Evolutionary conservation across 2,113 vertebrate species (phyloP), one percentile per base, ranked within the genome.

Genomic region (Athene cunicularia): DNA sequence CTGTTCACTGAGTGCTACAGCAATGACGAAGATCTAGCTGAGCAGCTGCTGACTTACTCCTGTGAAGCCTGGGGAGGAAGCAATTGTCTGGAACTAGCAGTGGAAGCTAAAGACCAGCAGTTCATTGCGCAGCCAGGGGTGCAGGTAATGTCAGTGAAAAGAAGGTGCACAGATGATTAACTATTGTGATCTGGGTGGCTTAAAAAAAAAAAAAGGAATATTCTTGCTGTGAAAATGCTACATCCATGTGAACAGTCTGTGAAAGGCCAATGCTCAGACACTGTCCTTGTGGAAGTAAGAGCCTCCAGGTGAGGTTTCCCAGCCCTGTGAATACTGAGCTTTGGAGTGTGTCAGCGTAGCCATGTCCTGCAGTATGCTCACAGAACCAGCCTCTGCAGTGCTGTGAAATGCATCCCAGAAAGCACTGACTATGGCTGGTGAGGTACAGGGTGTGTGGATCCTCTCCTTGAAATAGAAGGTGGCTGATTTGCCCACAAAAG

Each of bases 121-220:
- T 99, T 99, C 83, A 98, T 99, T 26, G 99, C 99, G 26, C 99
- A 99, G 91, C 98, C 99, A 4, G 99, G 99, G 9, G 99, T 99
- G 80, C 99, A 99, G 99, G 99, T 99, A 97, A 96, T 45, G 45
- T 23, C 90, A 39, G 5, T 14, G 63, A 49, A 27, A 68, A 53
- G 32, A 6, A 27, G 16, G 30, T 33, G 56, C 4, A 0, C 3
- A 8, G n/a, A 8, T 41, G 13, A 5, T 55, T 26, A 14, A 22
- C 35, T 70, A 32, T 8, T 55, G 39, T 28, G 17, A 33, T 17
- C 53, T 35, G 28, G 16, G 23, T 24, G 26, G 27, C 41, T 82
- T 66, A n/a, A 63, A 79, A 32, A 60, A 52, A 43, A 64, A 50
- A n/a, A 17, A n/a, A n/a, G n/a, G 8, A 80, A 45, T 63, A 19